A percentile compares a stretch with the other conserved stretches of the same genome.
phyloP scores from a whole-genome alignment of 2,113 vertebrate genomes.

The Dryoscopus gambensis region DNA sequence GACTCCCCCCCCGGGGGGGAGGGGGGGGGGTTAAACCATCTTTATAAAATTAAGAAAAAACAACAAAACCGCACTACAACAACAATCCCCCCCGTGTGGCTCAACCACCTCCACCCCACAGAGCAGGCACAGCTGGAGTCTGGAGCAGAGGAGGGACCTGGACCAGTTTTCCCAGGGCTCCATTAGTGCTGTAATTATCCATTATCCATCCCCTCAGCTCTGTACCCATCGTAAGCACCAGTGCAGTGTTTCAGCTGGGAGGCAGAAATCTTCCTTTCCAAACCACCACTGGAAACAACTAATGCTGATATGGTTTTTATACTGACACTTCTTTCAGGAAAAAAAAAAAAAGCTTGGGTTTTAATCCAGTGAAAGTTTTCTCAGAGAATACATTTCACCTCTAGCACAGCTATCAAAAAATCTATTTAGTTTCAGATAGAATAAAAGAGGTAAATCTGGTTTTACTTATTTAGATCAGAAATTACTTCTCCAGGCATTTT shows the following conservation, averaged over 20 bases:
- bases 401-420: not conserved
- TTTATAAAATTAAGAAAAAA: too few species aligned
- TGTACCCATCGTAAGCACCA: not conserved
- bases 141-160: not conserved
- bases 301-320: not conserved
- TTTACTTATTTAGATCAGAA: not conserved
- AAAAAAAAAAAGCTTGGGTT: not conserved
- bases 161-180: not conserved
- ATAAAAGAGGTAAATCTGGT: not conserved
- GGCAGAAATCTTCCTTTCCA: not conserved
- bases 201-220: not conserved
- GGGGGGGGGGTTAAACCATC: too few species aligned
- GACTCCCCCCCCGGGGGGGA: too few species aligned
- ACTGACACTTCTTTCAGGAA: not conserved
- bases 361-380: not conserved
- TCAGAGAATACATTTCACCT: not conserved
- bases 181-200: not conserved
- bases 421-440: not conserved
- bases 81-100: rapidly evolving
- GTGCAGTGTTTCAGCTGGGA: not conserved
- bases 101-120: not conserved
- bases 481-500: not conserved
- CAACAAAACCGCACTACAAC: too few species aligned
- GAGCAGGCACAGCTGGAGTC: not conserved
- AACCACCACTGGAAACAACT: not conserved